Base-by-base conservation (phyloP, 1,140 invertebrate species). In the Drosophila pallidifrons region DNA sequence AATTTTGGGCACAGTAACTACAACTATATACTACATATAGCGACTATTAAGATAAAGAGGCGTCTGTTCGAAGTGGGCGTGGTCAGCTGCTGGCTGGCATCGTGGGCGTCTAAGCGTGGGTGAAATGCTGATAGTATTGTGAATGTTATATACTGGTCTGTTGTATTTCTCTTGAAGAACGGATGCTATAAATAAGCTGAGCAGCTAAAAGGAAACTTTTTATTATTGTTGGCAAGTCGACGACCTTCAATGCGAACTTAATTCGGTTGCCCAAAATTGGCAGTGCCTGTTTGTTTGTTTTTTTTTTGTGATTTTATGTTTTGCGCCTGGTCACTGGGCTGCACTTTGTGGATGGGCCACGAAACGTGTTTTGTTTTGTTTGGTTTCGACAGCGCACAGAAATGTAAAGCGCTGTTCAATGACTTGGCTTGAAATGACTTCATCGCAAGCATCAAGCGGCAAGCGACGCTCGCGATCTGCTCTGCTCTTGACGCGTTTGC, bases 371-470 rank as follows among this genome's bases (percentile, higher is more conserved):
- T 43, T 35, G 6, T 35, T 7, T 10, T 10, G 32, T 32, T 32
- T 32, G 32, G 20, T 25, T 25, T 38, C 35, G 7, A 25, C 35
- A 10, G 35, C 35, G 10, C 35, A 10, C 41, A 13, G n/a, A 16
- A 59, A 51, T 68, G 55, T 69, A 51, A 59, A 69, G 35, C 64
- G 54, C 30, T 57, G 41, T 57, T 38, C 65, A 58, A 58, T 49
- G n/a, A 41, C 13, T 30, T 15, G 35, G 2, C 35, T 8, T 10
- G 32, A 32, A 20, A 57, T 71, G 68, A 71, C 59, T 64, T 71
- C 68, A 71, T 71, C 41, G 15, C n/a, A 41, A 13, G 10, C 32
- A 13, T 3, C 20, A 25, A 1, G 38, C 5, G 8, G 8, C 10
- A 7, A 25, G 5, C 35, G 30, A 32, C 30, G 30, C 30, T 25